Percentiles rank a stretch among this genome's conserved stretches.
Evolutionary conservation across 2,888 invertebrate species (phyloP).

Genomic region (Pammene fasciana): DNA sequence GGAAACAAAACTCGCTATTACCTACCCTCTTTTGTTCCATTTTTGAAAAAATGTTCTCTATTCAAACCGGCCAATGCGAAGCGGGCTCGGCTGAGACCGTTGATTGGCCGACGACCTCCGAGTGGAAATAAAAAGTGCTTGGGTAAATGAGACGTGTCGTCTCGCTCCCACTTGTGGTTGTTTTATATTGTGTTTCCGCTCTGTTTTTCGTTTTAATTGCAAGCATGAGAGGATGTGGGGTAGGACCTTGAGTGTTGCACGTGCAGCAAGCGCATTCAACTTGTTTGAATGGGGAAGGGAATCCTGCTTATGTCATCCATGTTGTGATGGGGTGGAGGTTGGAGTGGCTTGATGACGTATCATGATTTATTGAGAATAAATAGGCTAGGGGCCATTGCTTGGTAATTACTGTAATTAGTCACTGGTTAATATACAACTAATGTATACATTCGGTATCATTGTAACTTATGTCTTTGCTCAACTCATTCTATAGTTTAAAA

Average conservation of each 20-base stretch:
- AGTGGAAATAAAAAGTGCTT: constrained; percentile 82
- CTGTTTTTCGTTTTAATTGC: constrained; percentile 82
- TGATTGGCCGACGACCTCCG: constrained; percentile 82
- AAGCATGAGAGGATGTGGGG: constrained; percentile 79
- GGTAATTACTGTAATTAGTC: neutral
- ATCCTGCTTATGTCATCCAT: constrained; percentile 69
- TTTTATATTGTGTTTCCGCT: constrained; percentile 62
- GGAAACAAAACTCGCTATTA: constrained; percentile 81
- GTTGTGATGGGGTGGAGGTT: constrained; percentile 50
- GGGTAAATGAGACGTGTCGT: constrained; percentile 76
- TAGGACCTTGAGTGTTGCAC: constrained; percentile 81
- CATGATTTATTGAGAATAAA: constrained; percentile 34
- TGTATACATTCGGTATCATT: too few relatives aligned
- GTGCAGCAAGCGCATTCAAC: constrained; percentile 78
- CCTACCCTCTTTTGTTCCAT: constrained; percentile 80
- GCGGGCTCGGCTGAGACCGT: constrained; percentile 75
- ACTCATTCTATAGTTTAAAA: too few relatives aligned
- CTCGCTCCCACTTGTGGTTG: constrained; percentile 62
- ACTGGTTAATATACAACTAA: too few relatives aligned
- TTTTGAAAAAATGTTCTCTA: constrained; percentile 76
- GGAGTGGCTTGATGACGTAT: constrained; percentile 30
- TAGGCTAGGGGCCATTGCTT: constrained; percentile 11
- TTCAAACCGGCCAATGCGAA: constrained; percentile 81
- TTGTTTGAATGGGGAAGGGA: constrained; percentile 70
- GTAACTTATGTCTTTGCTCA: too few relatives aligned